Percentiles rank a stretch among this genome's conserved stretches.
Evolutionary conservation across 53 echinoderm and acorn worm genomes (phyloP).

Genomic region (Arbacia lixula): DNA sequence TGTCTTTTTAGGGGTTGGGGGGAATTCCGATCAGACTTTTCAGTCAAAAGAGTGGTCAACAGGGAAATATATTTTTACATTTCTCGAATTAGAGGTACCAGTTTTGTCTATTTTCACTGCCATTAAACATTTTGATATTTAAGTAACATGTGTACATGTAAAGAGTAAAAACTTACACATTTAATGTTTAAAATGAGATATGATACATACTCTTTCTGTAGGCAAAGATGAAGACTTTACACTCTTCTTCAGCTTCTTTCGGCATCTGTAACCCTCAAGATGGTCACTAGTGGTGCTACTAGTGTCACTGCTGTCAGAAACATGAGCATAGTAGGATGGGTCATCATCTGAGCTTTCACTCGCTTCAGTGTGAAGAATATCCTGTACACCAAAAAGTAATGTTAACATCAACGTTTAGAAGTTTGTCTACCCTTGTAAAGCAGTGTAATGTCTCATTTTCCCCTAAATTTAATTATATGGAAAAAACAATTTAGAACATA

Average conservation of each 20-base stretch:
- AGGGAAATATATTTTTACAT: too few species aligned
- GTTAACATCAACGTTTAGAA: not conserved
- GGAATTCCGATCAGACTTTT: too few species aligned
- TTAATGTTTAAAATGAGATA: not conserved
- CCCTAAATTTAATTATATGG: too few species aligned
- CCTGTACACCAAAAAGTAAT: not conserved
- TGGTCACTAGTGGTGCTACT: not conserved
- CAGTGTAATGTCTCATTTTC: too few species aligned
- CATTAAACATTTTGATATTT: too few species aligned
- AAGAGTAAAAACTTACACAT: too few species aligned
- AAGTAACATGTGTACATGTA: too few species aligned
- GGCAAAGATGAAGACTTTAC: not conserved
- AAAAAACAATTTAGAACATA: too few species aligned
- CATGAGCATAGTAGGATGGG: not conserved
- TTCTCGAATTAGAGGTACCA: too few species aligned
- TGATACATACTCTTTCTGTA: not conserved
- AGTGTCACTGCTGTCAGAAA: not conserved
- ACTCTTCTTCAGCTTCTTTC: not conserved
- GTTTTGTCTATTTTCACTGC: too few species aligned
- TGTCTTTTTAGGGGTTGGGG: too few species aligned
- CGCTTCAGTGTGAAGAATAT: not conserved
- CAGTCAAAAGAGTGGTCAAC: too few species aligned
- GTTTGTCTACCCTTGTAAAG: not conserved
- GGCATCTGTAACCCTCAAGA: not conserved
- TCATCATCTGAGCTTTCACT: not conserved